Evolutionary conservation across 2,797 vertebrate genomes (phyloP).

Genomic region (Varecia variegata): DNA sequence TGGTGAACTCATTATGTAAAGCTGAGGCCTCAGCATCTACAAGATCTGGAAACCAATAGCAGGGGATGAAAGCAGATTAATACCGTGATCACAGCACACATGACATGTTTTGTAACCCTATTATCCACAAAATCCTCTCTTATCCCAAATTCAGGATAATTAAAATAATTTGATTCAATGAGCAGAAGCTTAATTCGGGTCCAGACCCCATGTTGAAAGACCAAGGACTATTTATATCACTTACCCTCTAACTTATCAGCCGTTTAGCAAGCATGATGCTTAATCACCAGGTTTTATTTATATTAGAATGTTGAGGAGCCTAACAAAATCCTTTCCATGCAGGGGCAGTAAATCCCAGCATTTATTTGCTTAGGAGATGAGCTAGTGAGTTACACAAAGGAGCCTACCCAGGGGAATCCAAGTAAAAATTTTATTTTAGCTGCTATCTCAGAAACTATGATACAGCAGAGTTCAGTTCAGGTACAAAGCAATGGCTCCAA

Average conservation of each 20-base stretch:
- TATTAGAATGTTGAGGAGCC: not conserved
- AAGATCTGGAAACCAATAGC: not conserved
- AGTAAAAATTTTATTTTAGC: not conserved
- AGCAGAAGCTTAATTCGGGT: not conserved
- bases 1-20: not conserved
- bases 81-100: not conserved
- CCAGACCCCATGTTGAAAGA: not conserved
- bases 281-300: not conserved
- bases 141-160: constrained; percentile 32
- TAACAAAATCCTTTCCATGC: not conserved
- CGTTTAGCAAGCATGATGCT: not conserved
- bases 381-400: not conserved
- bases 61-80: not conserved
- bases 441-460: not conserved
- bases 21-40: not conserved
- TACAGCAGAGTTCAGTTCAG: constrained; percentile 16
- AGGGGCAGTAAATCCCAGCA: not conserved
- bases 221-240: constrained; percentile 6
- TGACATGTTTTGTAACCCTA: not conserved
- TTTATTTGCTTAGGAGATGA: not conserved
- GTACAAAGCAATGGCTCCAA: not conserved
- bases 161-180: constrained; percentile 50
- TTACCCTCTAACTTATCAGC: not conserved
- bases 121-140: constrained; percentile 53
- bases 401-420: not conserved